Evolutionary conservation across 2,113 vertebrate genomes (phyloP).

Genomic region (Cygnus buccinator): DNA sequence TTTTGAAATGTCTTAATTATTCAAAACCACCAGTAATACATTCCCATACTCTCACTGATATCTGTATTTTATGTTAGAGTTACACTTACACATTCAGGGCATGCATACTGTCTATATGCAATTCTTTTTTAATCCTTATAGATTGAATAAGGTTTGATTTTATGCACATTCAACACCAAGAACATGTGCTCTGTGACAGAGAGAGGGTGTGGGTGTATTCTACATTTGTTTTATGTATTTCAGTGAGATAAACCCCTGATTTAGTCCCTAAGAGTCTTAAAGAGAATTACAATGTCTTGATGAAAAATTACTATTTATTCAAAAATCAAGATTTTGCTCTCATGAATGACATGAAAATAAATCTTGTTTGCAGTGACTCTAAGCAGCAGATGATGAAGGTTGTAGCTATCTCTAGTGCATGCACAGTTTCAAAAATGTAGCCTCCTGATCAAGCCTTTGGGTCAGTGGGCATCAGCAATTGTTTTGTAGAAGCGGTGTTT

Average conservation of each 20-base stretch:
- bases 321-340: conserved; percentile 45
- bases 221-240: neutral
- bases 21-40: neutral
- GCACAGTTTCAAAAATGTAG: neutral
- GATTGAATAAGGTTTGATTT: neutral
- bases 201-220: neutral
- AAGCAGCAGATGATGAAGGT: neutral
- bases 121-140: neutral
- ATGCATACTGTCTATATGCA: neutral
- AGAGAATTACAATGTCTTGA: conserved; percentile 41
- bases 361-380: conserved; percentile 17
- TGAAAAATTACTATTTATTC: conserved; percentile 56
- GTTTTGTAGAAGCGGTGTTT: neutral
- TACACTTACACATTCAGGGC: neutral
- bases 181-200: neutral
- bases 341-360: neutral
- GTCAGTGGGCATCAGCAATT: neutral
- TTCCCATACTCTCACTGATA: neutral
- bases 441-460: neutral
- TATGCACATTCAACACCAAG: neutral
- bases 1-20: neutral
- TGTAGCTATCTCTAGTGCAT: neutral
- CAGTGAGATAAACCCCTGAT: conserved; percentile 9
- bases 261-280: conserved; percentile 37
- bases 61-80: neutral